phyloP scores from a whole-genome alignment of 2,113 vertebrate genomes.

The Proterorhinus semilunaris region DNA sequence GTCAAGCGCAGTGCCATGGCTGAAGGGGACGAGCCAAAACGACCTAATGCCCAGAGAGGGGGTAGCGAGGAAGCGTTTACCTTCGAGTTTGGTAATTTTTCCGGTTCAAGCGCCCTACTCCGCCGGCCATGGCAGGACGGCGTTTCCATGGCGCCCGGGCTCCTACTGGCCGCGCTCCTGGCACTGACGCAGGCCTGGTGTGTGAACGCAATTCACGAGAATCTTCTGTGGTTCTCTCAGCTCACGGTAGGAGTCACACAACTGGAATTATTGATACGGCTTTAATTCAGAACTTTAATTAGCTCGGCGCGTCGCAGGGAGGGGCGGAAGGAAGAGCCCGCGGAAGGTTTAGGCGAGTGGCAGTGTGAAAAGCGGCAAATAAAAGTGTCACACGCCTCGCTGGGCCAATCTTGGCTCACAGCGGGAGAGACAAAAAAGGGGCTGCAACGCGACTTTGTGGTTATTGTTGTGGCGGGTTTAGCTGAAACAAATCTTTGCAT shows the following conservation, averaged over 20 bases:
- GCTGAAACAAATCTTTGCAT: slow-evolving; percentile 9
- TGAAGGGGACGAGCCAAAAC: slow-evolving; percentile 13
- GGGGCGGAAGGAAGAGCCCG: neutral
- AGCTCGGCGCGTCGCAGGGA: neutral
- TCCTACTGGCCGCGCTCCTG: slow-evolving; percentile 52
- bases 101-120: slow-evolving; percentile 29
- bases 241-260: slow-evolving; percentile 57
- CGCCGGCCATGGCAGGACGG: slow-evolving; percentile 51
- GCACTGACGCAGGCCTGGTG: slow-evolving; percentile 64
- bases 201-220: slow-evolving; percentile 71
- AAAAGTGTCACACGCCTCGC: slow-evolving; percentile 6
- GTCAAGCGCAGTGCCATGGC: slow-evolving; percentile 7
- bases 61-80: slow-evolving; percentile 2
- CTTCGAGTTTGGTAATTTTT: slow-evolving; percentile 17
- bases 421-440: slow-evolving; percentile 4
- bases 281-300: slow-evolving; percentile 15
- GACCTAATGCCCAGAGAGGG: slow-evolving; percentile 5
- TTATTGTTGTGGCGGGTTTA: slow-evolving; percentile 3
- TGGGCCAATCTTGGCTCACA: slow-evolving; percentile 2
- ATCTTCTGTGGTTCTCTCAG: slow-evolving; percentile 77
- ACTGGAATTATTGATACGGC: slow-evolving; percentile 14
- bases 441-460: neutral
- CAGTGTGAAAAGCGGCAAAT: slow-evolving; percentile 5
- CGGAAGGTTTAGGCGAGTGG: neutral
- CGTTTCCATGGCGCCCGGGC: slow-evolving; percentile 67